Conservation (phyloP, 2,113 vertebrate genomes). For the Planiliza haematocheilus region DNA sequence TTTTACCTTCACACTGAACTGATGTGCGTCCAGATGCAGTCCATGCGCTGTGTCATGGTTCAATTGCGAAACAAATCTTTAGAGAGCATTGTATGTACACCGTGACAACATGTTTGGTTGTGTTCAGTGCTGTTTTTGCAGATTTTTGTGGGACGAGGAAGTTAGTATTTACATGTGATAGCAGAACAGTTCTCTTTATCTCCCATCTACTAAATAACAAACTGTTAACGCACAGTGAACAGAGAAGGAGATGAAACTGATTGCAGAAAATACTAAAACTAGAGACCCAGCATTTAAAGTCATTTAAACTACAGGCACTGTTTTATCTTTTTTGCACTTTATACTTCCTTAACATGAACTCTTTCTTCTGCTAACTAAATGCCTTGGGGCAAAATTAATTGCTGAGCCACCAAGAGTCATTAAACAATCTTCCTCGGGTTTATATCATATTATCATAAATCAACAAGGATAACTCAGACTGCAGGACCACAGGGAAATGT, state of each 20-base stretch:
- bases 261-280: slow-evolving; percentile 21
- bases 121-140: background rate
- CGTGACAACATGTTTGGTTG: background rate
- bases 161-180: slow-evolving; percentile 8
- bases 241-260: background rate
- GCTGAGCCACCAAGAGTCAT: slow-evolving; percentile 8
- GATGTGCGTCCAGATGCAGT: too few species aligned
- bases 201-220: slow-evolving; percentile 4
- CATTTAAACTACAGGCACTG: background rate
- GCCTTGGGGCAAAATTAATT: background rate
- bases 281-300: slow-evolving; percentile 1
- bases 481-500: slow-evolving; percentile 9
- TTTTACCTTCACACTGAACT: background rate
- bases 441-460: slow-evolving; percentile 29
- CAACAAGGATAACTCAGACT: slow-evolving; percentile 19
- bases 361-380: background rate
- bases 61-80: background rate
- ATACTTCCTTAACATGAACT: background rate
- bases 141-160: background rate
- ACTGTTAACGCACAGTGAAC: background rate
- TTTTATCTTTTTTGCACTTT: background rate
- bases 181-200: background rate
- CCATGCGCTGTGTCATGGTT: background rate
- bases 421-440: slow-evolving; percentile 13
- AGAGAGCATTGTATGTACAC: background rate